A percentile compares a stretch with the other conserved stretches of the same genome.
Conservation (phyloP, 2,113 vertebrate genomes). For the Sminthopsis crassicaudata region DNA sequence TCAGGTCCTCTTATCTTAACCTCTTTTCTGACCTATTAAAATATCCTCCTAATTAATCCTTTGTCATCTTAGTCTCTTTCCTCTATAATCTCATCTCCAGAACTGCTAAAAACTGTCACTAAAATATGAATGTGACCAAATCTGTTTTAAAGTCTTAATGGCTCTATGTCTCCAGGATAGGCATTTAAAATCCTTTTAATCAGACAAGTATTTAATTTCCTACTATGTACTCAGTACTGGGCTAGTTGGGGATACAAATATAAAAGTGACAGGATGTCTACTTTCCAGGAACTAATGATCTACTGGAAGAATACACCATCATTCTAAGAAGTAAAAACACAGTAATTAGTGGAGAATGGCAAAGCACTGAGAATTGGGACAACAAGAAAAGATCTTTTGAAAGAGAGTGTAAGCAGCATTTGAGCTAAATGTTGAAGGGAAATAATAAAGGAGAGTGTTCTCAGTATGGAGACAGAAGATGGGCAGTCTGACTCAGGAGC, state of each 20-base stretch:
- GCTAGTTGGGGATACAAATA: not conserved
- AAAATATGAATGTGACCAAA: constrained; percentile 10
- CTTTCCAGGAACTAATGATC: not conserved
- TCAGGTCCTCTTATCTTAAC: not conserved
- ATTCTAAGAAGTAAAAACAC: not conserved
- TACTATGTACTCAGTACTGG: not conserved
- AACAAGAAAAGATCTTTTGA: not conserved
- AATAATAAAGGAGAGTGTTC: not conserved
- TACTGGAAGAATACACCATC: not conserved
- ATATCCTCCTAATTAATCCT: not conserved
- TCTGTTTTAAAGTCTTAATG: constrained; percentile 20
- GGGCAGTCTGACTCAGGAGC: not conserved
- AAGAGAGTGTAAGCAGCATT: not conserved
- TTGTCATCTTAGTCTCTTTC: not conserved
- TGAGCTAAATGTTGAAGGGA: not conserved
- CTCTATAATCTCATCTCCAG: not conserved
- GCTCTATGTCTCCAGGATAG: not conserved
- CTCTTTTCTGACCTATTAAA: not conserved
- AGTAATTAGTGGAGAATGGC: not conserved
- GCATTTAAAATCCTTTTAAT: not conserved
- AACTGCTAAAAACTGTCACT: constrained; percentile 2
- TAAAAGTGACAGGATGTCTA: not conserved
- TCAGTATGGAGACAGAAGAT: not conserved
- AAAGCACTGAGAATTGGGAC: not conserved
- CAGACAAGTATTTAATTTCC: not conserved